These are phyloP conservation scores for Apis florea DNA, from an alignment of 1,140 invertebrate genomes.

Conservation along the genomic window DNA sequence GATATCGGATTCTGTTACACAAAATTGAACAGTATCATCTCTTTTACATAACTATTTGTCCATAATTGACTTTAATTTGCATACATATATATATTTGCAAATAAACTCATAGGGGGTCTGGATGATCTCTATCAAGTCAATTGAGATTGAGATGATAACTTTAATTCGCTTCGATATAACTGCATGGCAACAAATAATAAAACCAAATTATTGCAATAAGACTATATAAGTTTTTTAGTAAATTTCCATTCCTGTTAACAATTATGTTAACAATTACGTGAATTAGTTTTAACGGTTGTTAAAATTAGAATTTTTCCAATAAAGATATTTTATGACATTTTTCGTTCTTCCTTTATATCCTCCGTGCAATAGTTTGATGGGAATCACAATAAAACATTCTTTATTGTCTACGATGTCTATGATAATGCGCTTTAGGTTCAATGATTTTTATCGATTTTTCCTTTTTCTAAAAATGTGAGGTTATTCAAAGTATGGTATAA, in stretches of 20 bases:
- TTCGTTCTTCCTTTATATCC: too few species aligned
- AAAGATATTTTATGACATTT: too few species aligned
- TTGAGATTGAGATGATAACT: constrained; percentile 25
- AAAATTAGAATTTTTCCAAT: too few species aligned
- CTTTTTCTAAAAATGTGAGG: background rate
- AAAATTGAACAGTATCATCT: background rate
- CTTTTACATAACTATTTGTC: background rate
- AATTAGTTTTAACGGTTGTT: too few species aligned
- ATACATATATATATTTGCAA: background rate
- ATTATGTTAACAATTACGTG: background rate
- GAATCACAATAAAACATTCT: background rate
- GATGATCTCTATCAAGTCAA: constrained; percentile 26
- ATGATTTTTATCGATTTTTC: background rate
- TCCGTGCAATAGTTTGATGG: background rate
- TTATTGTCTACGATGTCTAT: background rate
- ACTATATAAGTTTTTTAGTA: background rate
- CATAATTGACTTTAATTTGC: constrained; percentile 15
- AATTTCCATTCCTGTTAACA: constrained; percentile 9
- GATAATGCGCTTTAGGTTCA: too few species aligned
- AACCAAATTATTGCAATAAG: background rate
- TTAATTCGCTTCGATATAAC: constrained; percentile 19
- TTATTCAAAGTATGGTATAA: background rate
- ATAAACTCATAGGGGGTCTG: constrained; percentile 31
- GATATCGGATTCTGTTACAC: constrained; percentile 2
- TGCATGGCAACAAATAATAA: constrained; percentile 25